Evolutionary conservation across 2,113 vertebrate species (phyloP).

Genomic region (Pterophyllum scalare): DNA sequence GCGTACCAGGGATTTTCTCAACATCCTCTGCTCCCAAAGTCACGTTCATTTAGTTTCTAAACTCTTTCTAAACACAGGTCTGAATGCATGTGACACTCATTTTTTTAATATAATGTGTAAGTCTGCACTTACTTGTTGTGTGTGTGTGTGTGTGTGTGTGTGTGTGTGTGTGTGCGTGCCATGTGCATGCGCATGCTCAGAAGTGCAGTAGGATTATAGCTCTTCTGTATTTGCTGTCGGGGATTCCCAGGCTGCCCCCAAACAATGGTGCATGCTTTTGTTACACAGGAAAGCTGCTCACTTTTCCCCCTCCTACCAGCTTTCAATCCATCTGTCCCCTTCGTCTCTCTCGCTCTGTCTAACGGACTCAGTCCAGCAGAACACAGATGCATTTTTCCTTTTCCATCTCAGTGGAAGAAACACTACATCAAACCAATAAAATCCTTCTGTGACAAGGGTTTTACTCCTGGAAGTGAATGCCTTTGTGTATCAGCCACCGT

Average conservation of each 20-base stretch:
- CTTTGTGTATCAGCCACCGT: constrained; percentile 10
- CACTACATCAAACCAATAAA: constrained; percentile 34
- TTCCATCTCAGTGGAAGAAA: constrained; percentile 33
- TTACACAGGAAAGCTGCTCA: constrained; percentile 51
- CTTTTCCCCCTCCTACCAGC: constrained; percentile 17
- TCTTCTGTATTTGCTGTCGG: constrained; percentile 46
- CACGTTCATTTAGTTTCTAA: neutral
- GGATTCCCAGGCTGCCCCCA: constrained; percentile 61
- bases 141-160: neutral
- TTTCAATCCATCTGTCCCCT: constrained; percentile 40
- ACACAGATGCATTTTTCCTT: constrained; percentile 20
- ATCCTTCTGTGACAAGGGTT: constrained; percentile 28
- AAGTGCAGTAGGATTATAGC: constrained; percentile 37
- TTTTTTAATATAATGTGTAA: neutral
- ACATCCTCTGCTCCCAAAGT: neutral
- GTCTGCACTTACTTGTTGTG: neutral
- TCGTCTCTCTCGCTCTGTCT: constrained; percentile 12
- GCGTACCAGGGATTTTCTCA: neutral
- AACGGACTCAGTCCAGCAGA: constrained; percentile 22
- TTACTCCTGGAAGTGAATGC: neutral
- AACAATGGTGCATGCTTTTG: constrained; percentile 57
- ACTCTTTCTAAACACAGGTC: neutral
- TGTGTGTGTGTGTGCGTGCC: too few species aligned
- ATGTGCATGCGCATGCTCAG: neutral
- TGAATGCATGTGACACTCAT: neutral